Conservation (phyloP, 2,113 vertebrate genomes). For the Podarcis raffonei region DNA sequence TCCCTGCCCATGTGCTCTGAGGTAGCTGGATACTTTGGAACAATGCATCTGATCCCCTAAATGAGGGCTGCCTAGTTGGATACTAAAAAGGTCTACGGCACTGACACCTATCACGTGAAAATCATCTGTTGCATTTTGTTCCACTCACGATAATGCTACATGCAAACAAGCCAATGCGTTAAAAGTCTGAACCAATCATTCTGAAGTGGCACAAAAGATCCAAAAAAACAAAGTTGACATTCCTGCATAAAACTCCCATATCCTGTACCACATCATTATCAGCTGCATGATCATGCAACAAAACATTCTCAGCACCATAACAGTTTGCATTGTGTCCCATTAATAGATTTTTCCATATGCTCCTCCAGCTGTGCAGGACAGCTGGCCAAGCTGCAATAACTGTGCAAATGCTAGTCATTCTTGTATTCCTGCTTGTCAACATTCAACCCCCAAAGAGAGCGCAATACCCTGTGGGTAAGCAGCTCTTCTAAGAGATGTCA, state of each 20-base stretch:
- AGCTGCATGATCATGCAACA: background rate
- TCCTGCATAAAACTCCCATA: background rate
- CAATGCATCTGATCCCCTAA: background rate
- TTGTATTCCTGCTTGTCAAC: constrained; percentile 17
- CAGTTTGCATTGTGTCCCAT: constrained; percentile 36
- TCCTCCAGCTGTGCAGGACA: constrained; percentile 58
- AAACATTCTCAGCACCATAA: constrained; percentile 19
- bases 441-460: constrained; percentile 1
- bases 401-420: constrained; percentile 5
- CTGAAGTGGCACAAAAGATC: background rate
- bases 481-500: constrained; percentile 4
- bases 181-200: background rate
- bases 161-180: background rate
- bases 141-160: rapidly evolving
- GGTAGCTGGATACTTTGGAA: background rate
- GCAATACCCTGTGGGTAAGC: background rate
- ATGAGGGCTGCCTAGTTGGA: background rate
- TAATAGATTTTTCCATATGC: constrained; percentile 47
- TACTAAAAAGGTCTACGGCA: background rate
- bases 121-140: background rate
- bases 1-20: background rate
- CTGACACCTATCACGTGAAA: background rate
- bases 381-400: constrained; percentile 43
- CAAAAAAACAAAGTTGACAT: background rate
- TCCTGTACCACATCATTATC: constrained; percentile 11